A percentile compares a stretch with the other conserved stretches of the same genome.
phyloP scores from a whole-genome alignment of 1,140 invertebrate species.

The Pachypeltis micranthus region DNA sequence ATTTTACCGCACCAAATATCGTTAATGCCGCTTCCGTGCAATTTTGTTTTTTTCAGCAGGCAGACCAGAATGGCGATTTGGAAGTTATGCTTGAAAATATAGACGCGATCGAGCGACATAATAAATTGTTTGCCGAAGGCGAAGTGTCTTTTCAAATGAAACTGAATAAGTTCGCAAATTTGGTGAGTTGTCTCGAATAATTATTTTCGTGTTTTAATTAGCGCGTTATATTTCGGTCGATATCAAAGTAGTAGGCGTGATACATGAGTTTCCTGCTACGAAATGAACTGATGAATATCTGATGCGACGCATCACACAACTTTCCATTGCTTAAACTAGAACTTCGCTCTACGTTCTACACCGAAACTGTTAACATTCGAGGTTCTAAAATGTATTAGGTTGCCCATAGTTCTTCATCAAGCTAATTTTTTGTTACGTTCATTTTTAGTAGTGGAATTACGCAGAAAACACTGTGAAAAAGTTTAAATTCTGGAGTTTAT shows the following conservation, averaged over 20 bases:
- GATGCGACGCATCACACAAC: neutral
- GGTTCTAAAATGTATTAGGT: no score
- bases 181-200: conserved; percentile 11
- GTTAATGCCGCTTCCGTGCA: no score
- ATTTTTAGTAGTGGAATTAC: no score
- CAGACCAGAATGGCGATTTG: neutral
- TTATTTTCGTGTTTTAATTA: neutral
- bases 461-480: no score
- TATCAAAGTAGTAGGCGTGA: no score
- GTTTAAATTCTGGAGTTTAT: no score
- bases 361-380: neutral
- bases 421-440: no score
- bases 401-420: no score
- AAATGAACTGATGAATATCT: neutral
- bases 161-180: conserved; percentile 18
- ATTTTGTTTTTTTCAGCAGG: no score
- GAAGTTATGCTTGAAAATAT: neutral
- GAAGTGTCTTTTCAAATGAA: conserved; percentile 13
- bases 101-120: conserved; percentile 4
- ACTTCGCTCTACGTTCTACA: neutral
- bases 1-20: no score
- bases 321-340: neutral
- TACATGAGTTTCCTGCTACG: no score
- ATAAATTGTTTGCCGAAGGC: conserved; percentile 1
- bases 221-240: neutral